A percentile compares a stretch with the other conserved stretches of the same genome.
Conservation (phyloP, 2,888 invertebrate species). For the Zelleria hepariella region DNA sequence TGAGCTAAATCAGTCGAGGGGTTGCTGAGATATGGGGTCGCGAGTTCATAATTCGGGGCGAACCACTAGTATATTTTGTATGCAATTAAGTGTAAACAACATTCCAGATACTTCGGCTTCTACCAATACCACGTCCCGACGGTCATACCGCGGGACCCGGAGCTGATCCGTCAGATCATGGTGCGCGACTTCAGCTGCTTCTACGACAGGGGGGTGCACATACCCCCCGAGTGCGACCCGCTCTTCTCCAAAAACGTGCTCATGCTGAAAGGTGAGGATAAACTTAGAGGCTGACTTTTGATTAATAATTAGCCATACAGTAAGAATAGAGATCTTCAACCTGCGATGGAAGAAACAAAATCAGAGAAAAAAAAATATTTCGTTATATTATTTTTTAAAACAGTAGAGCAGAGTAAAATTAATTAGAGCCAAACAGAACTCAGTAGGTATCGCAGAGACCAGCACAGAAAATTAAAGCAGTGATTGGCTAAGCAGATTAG, state of each 20-base stretch:
- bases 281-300: background rate
- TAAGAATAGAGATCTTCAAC: too few species aligned
- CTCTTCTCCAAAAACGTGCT: conserved; percentile 41
- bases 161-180: conserved; percentile 39
- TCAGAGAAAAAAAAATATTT: too few species aligned
- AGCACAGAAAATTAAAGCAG: background rate
- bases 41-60: too few species aligned
- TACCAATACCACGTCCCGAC: conserved; percentile 45
- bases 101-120: conserved; percentile 38
- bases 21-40: too few species aligned
- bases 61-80: too few species aligned
- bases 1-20: too few species aligned
- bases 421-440: too few species aligned
- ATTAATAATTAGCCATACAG: too few species aligned
- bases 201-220: conserved; percentile 37
- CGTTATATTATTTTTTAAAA: too few species aligned
- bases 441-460: background rate
- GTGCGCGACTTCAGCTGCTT: conserved; percentile 39
- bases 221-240: conserved; percentile 36
- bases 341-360: too few species aligned
- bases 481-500: background rate
- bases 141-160: conserved; percentile 37
- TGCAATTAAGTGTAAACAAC: background rate
- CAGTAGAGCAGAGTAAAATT: too few species aligned
- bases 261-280: conserved; percentile 33